phyloP scores from a whole-genome alignment of 1,140 invertebrate species.

The Apis dorsata region DNA sequence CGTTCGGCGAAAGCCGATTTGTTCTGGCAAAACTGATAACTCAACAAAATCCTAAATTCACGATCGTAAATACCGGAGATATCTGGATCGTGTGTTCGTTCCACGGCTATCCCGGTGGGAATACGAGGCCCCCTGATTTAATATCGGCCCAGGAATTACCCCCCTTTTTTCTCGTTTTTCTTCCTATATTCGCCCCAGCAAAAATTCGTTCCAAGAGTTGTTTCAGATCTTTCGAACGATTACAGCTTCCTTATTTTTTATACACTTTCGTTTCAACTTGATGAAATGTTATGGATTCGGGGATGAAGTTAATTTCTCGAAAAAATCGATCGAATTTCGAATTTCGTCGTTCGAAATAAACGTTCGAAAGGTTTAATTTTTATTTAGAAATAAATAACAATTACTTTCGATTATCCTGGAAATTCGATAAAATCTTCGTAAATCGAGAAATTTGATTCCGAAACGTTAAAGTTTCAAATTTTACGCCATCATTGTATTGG shows the following conservation, averaged over 20 bases:
- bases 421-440: background rate
- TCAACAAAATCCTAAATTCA: slow-evolving; percentile 41
- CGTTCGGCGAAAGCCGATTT: slow-evolving; percentile 44
- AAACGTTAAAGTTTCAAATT: background rate
- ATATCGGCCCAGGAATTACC: too few relatives aligned
- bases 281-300: background rate
- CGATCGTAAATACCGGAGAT: slow-evolving; percentile 20
- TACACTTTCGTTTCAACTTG: background rate
- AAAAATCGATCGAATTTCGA: too few relatives aligned
- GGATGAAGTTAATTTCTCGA: background rate
- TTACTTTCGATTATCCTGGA: background rate
- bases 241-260: too few relatives aligned
- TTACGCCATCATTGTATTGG: background rate
- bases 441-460: background rate
- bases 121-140: background rate
- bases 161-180: background rate
- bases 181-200: background rate
- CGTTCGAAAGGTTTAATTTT: background rate
- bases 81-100: slow-evolving; percentile 25
- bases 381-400: too few relatives aligned
- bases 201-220: background rate
- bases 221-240: background rate
- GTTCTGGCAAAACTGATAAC: slow-evolving; percentile 33
- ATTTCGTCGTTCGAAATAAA: background rate
- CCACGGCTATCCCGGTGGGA: background rate